Evolutionary conservation across 2,888 invertebrate species (phyloP).

Genomic region (Catotricha subobsoleta): DNA sequence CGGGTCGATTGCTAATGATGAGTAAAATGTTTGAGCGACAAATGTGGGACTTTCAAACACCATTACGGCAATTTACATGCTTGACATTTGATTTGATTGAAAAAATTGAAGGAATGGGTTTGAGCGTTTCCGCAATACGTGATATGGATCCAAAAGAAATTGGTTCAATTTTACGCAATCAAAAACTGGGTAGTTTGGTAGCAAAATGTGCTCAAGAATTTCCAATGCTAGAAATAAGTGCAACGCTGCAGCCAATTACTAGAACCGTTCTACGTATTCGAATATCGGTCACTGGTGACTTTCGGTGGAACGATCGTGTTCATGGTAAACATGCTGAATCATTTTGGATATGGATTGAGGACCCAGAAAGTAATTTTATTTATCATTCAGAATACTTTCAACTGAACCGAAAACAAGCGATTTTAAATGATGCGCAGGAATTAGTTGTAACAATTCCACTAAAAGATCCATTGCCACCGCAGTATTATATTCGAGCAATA

Average conservation of each 20-base stretch:
- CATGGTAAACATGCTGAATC: constrained; percentile 77
- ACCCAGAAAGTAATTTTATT: constrained; percentile 82
- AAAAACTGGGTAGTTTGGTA: constrained; percentile 53
- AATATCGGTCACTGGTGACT: constrained; percentile 56
- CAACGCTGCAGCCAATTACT: constrained; percentile 86
- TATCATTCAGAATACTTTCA: constrained; percentile 89
- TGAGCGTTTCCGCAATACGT: constrained; percentile 57
- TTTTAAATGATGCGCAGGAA: constrained; percentile 56
- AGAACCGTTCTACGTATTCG: constrained; percentile 73
- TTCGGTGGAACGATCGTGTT: constrained; percentile 75
- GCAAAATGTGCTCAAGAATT: constrained; percentile 73
- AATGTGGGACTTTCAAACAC: constrained; percentile 74
- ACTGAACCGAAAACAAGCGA: constrained; percentile 36
- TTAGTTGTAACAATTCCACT: constrained; percentile 91
- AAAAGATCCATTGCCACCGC: constrained; percentile 73
- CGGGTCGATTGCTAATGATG: constrained; percentile 65
- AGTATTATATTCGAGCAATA: constrained; percentile 73
- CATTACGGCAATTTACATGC: constrained; percentile 67
- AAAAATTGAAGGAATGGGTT: constrained; percentile 59
- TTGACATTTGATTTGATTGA: constrained; percentile 59
- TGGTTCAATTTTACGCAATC: constrained; percentile 60
- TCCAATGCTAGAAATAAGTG: constrained; percentile 66
- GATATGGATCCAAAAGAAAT: constrained; percentile 82
- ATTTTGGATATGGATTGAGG: constrained; percentile 98
- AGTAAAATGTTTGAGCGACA: constrained; percentile 88